A percentile compares a stretch with the other conserved stretches of the same genome.
These are phyloP conservation scores for Numida meleagris DNA, from an alignment of 2,113 vertebrate species.

Conservation along the genomic window DNA sequence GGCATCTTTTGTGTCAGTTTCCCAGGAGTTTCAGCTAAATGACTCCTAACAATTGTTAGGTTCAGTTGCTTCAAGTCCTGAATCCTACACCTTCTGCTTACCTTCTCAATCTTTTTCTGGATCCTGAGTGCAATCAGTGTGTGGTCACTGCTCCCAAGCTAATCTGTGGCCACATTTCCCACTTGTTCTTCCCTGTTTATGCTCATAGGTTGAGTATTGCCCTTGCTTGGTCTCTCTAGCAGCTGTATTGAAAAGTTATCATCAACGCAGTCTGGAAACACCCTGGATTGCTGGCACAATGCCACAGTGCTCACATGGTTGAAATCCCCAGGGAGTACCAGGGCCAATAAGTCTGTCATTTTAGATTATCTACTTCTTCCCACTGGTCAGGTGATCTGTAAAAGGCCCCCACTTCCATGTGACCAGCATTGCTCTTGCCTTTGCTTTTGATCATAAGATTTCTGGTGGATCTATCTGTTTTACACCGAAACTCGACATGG, in stretches of 20 bases:
- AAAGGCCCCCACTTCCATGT: neutral
- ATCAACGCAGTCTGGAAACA: neutral
- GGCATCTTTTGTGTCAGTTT: fast-evolving
- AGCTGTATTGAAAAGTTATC: constrained; percentile 5
- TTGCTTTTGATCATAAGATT: neutral
- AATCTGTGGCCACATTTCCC: neutral
- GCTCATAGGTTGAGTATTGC: neutral
- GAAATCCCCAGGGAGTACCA: neutral
- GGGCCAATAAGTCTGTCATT: neutral
- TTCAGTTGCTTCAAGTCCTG: neutral
- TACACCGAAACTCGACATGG: neutral
- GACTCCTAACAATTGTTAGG: no score
- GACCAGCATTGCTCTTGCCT: neutral
- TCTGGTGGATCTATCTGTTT: neutral
- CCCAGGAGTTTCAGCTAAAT: neutral
- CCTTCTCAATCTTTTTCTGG: neutral
- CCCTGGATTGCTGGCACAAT: neutral
- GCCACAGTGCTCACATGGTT: neutral
- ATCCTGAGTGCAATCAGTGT: neutral
- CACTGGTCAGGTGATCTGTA: neutral
- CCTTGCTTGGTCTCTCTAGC: neutral
- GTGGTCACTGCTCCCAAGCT: neutral
- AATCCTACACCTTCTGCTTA: neutral
- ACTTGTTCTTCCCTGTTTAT: neutral
- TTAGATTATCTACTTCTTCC: neutral